Percentiles rank a stretch among this genome's conserved stretches.
These are phyloP conservation scores for Nebria salina DNA, from an alignment of 2,888 invertebrate species.

Conservation along the genomic window DNA sequence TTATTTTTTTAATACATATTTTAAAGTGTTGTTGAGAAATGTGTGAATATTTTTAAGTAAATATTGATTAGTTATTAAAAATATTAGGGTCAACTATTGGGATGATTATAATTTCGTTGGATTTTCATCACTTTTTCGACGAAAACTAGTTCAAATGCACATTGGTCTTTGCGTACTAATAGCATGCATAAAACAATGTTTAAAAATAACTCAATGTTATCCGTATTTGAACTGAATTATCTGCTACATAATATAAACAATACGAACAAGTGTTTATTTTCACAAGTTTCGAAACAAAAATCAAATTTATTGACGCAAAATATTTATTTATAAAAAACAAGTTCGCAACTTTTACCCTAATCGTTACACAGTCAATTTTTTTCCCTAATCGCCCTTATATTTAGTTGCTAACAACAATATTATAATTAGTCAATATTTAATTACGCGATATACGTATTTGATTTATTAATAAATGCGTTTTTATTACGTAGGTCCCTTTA, in stretches of 20 bases:
- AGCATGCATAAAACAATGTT: background rate
- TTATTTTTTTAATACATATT: slow-evolving; percentile 9
- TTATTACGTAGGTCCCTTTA: no score
- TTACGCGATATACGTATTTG: no score
- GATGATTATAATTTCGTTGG: background rate
- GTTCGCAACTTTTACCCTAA: background rate
- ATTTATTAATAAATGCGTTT: no score
- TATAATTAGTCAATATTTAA: no score
- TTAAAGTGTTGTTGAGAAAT: background rate
- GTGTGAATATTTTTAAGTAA: background rate
- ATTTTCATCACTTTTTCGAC: background rate
- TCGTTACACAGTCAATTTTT: background rate
- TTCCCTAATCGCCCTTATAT: background rate
- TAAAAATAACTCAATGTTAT: background rate
- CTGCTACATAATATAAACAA: slow-evolving; percentile 5
- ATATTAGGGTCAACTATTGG: background rate
- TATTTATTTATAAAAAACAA: no score
- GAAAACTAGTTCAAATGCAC: background rate
- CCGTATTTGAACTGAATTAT: slow-evolving; percentile 7
- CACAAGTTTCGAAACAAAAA: background rate
- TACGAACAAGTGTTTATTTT: background rate
- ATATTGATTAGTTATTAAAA: slow-evolving; percentile 6
- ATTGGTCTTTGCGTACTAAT: background rate
- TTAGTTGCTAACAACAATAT: no score
- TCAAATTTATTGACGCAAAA: no score